Evolutionary conservation across 2,888 invertebrate species (phyloP), one percentile per base, ranked within the genome.

Genomic region (Toxonevra muliebris): DNA sequence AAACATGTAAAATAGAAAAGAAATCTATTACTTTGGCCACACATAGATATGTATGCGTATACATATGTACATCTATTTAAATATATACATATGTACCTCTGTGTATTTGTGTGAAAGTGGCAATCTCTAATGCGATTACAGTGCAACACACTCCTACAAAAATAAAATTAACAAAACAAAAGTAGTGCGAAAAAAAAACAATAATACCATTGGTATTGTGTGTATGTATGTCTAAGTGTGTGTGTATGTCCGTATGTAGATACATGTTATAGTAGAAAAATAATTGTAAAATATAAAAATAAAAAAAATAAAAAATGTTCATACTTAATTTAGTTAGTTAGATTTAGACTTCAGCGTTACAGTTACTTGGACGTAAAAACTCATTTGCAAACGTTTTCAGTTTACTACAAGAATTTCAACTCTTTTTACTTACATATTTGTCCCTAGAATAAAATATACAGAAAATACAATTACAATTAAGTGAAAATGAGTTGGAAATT

Each of bases 71-170:
- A 40, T 43, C n/a, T n/a, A 41, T 17, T 2, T 52, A 59, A 17
- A 19, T 57, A 58, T 66, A 48, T 43, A 61, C 48, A 11, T 52
- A 43, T 20, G 5, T 5, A 10, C 42, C 12, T 50, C 17, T 45
- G 20, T 59, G n/a, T 61, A 15, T 64, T 17, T 61, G 40, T 52
- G 55, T 60, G 30, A 17, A 30, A 53, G 20, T 41, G 53, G 52
- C 78, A 74, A 71, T 74, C 72, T 74, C 71, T 80, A 79, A 79
- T 79, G 80, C 80, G 81, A 80, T 80, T 79, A 79, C 74, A 79
- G 81, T 76, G 73, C 76, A 76, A 72, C 76, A 77, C 72, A 74
- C 76, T 74, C 45, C 55, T 52, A 30, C 19, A 19, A 43, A 15
- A 30, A n/a, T 9, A 11, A 48, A 43, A 10, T 43, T 10, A 4